Evolutionary conservation across 2,888 invertebrate species (phyloP).

Genomic region (Melanophora roralis): DNA sequence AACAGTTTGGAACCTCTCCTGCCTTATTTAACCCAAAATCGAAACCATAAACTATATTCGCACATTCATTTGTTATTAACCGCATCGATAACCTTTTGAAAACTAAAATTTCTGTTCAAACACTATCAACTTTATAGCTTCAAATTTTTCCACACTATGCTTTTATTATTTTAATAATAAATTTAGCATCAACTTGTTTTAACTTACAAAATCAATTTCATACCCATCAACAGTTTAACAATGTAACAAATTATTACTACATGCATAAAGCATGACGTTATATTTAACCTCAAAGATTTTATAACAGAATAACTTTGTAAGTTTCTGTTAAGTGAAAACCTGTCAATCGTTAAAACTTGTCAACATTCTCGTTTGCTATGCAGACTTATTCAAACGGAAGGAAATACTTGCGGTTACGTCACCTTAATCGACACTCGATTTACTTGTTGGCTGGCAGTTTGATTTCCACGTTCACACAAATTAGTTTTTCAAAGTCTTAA

Average conservation of each 20-base stretch:
- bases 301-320: not conserved
- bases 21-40: too few relatives aligned
- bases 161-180: not conserved
- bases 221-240: slow-evolving; percentile 36
- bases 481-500: too few relatives aligned
- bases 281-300: not conserved
- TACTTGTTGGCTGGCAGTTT: slow-evolving; percentile 57
- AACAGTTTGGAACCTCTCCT: too few relatives aligned
- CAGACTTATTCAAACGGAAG: slow-evolving; percentile 60
- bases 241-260: not conserved
- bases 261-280: not conserved
- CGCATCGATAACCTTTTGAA: too few relatives aligned
- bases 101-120: too few relatives aligned
- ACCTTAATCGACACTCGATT: slow-evolving; percentile 63
- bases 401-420: slow-evolving; percentile 63
- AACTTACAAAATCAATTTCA: slow-evolving; percentile 37
- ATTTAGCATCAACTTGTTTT: slow-evolving; percentile 7
- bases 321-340: slow-evolving; percentile 53
- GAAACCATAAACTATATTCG: too few relatives aligned
- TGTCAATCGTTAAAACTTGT: slow-evolving; percentile 62
- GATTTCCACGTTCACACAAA: not conserved
- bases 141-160: not conserved
- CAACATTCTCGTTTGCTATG: slow-evolving; percentile 59
- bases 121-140: not conserved
- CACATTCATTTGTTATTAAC: too few relatives aligned